Evolutionary conservation across 2,113 vertebrate species (phyloP).

Genomic region (Daphoenositta chrysoptera): DNA sequence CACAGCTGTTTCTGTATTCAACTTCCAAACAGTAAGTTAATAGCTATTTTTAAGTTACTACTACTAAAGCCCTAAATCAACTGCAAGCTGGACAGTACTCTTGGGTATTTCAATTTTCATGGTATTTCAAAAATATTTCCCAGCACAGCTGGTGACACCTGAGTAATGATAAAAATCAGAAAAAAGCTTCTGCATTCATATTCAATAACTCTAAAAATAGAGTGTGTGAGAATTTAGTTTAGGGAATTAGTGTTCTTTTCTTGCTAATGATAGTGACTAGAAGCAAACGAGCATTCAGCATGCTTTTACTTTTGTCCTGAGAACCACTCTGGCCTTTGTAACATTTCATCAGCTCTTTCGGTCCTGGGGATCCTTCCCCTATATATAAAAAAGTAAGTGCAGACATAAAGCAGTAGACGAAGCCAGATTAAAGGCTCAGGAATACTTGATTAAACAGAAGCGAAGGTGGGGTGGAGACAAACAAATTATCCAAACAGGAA

Average conservation of each 20-base stretch:
- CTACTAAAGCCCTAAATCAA: not conserved
- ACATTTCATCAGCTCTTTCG: not conserved
- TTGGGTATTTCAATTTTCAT: not conserved
- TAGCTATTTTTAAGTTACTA: not conserved
- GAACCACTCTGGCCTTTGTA: not conserved
- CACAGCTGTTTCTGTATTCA: not conserved
- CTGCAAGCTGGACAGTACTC: not conserved
- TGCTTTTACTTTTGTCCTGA: not conserved
- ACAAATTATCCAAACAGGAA: not conserved
- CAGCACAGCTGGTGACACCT: not conserved
- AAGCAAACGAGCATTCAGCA: not conserved
- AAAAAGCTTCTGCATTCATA: not conserved
- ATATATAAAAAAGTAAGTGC: not conserved
- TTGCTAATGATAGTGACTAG: not conserved
- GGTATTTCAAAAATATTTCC: not conserved
- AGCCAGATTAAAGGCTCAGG: not conserved
- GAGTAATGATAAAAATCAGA: not conserved
- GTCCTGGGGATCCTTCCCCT: not conserved
- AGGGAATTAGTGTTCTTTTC: not conserved
- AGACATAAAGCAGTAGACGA: not conserved
- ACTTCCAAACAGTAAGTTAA: not conserved
- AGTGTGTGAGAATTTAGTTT: not conserved
- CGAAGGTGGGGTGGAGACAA: not conserved
- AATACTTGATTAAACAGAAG: not conserved
- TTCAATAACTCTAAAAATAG: not conserved